Evolutionary conservation across 2,113 vertebrate species (phyloP).

Genomic region (Nicator chloris): DNA sequence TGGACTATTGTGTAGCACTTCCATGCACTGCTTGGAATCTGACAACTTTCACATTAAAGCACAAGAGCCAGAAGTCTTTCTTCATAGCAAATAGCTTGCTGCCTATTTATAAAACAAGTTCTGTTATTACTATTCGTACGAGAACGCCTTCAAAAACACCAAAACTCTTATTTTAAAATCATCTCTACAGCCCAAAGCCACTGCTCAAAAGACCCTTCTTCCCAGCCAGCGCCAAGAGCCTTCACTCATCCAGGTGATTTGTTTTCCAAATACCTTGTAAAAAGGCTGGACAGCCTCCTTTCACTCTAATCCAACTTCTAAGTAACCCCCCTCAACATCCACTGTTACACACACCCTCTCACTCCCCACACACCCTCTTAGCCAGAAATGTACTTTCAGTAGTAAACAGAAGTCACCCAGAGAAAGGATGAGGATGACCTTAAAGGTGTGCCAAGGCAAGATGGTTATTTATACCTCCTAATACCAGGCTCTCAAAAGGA

Average conservation of each 20-base stretch:
- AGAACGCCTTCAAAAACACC: neutral
- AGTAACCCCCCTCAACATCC: neutral
- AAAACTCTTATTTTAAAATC: neutral
- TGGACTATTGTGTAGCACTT: neutral
- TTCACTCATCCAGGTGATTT: neutral
- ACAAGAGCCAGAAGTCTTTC: neutral
- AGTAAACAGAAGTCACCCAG: neutral
- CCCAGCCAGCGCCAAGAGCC: neutral
- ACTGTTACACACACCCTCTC: too few species aligned
- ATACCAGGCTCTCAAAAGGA: neutral
- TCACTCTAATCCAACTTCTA: neutral
- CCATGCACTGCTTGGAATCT: accelerated
- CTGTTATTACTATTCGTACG: neutral
- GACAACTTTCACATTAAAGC: neutral
- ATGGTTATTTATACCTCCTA: neutral
- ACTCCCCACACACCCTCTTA: neutral
- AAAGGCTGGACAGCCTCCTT: neutral
- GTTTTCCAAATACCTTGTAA: neutral
- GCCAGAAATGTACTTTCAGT: neutral
- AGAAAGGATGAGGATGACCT: neutral
- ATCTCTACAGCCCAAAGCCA: neutral
- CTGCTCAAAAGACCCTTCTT: neutral
- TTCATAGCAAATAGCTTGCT: neutral
- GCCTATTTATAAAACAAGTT: neutral
- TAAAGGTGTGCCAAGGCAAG: neutral